A percentile compares a stretch with the other conserved stretches of the same genome.
phyloP scores from a whole-genome alignment of 1,140 invertebrate species.

The Drosophila mauritiana region DNA sequence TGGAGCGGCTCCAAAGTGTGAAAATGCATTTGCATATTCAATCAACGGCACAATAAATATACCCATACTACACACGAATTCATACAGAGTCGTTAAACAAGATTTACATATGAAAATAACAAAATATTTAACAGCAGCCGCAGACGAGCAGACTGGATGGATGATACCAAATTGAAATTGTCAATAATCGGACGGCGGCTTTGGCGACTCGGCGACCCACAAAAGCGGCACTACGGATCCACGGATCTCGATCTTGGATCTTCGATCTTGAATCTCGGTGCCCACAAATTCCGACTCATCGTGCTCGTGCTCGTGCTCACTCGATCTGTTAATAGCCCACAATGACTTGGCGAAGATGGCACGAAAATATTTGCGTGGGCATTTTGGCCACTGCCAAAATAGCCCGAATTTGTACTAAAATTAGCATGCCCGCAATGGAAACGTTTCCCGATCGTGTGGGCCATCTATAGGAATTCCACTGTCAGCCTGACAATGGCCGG shows the following conservation, averaged over 20 bases:
- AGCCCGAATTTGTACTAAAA: slow-evolving; percentile 68
- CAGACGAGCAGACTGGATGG: slow-evolving; percentile 32
- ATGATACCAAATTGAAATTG: slow-evolving; percentile 76
- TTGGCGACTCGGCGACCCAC: slow-evolving; percentile 64
- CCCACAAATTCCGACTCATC: slow-evolving; percentile 42
- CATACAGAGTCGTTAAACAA: slow-evolving; percentile 81
- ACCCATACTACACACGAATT: slow-evolving; percentile 75
- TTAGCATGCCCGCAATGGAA: slow-evolving; percentile 66
- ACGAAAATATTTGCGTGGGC: slow-evolving; percentile 73
- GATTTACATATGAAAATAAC: slow-evolving; percentile 81
- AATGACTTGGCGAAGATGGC: slow-evolving; percentile 49
- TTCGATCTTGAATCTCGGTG: slow-evolving; percentile 5
- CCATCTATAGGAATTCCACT: slow-evolving; percentile 46
- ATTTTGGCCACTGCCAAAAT: slow-evolving; percentile 58
- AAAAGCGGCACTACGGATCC: slow-evolving; percentile 46
- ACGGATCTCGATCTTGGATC: neutral
- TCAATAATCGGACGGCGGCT: slow-evolving; percentile 53
- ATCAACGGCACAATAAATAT: slow-evolving; percentile 81
- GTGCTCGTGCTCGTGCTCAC: slow-evolving; percentile 18
- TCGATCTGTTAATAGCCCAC: slow-evolving; percentile 69
- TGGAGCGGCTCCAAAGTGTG: slow-evolving; percentile 63
- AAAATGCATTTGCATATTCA: slow-evolving; percentile 83
- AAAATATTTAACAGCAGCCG: slow-evolving; percentile 60
- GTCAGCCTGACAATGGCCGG: slow-evolving; percentile 50
- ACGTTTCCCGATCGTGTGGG: slow-evolving; percentile 36